Base-by-base conservation (phyloP, 2,888 invertebrate species). In the Autographa gamma region DNA sequence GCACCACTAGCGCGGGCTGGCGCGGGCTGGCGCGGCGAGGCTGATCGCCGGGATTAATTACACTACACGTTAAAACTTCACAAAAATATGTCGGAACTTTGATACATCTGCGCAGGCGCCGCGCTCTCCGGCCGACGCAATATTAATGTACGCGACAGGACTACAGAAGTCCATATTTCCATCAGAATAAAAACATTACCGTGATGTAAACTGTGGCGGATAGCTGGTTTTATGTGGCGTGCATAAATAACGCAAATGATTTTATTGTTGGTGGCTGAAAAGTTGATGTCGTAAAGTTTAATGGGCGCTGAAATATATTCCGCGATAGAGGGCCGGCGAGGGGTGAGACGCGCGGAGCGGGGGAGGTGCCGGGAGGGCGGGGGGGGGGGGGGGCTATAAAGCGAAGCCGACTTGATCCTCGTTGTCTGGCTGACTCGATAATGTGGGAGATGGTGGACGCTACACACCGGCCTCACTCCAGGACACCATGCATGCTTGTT, bases 221-320 rank as follows among this genome's bases (percentile, higher is more conserved):
- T 74, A 71, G 63, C 73, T 32, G 69, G 67, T 68, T 73, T 77
- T 68, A 79, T 76, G 77, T 71, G 66, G 74, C 72, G 76, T 60
- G 73, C 68, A 82, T 87, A 85, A 86, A 88, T 85, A 86, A 86
- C 80, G 84, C 80, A 83, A 89, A 90, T 90, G 85, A 90, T 89
- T 90, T 88, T 87, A 91, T 85, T 86, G 88, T 84, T 82, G 79
- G 83, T 85, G 86, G 83, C 89, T 90, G 89, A 89, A 91, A 91
- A 91, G 91, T 92, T 88, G 87, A 88, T 79, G 89, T 84, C 89
- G 82, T 92, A 90, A 91, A 91, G 87, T 91, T 90, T 89, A 89
- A 91, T 89, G 88, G 86, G 74, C 84, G 86, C 84, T 85, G 88
- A 88, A 90, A 90, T 89, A 87, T 88, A 89, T 88, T 88, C 85